phyloP scores from a whole-genome alignment of 2,113 vertebrate genomes.

The Oreochromis aureus region DNA sequence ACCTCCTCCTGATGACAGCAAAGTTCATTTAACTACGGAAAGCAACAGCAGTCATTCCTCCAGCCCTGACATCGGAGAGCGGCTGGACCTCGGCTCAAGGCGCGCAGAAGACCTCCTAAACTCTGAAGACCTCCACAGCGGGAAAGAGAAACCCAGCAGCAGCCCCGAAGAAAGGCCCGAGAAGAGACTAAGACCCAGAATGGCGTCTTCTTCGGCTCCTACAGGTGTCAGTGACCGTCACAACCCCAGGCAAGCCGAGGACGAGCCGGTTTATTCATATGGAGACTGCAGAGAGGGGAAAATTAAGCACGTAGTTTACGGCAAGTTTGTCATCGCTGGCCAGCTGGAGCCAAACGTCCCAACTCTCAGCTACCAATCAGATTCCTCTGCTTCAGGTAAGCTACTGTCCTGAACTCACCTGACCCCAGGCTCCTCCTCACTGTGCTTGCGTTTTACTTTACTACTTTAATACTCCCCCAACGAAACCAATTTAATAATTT shows the following conservation, averaged over 20 bases:
- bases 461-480: neutral
- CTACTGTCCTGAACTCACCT: neutral
- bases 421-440: neutral
- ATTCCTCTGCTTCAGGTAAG: constrained; percentile 19
- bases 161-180: neutral
- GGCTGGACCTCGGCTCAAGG: neutral
- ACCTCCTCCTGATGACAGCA: neutral
- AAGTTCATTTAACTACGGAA: neutral
- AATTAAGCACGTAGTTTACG: neutral
- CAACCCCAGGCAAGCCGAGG: neutral
- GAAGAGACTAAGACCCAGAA: neutral
- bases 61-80: neutral
- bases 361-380: neutral
- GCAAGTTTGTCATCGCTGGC: constrained; percentile 19
- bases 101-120: neutral
- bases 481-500: neutral
- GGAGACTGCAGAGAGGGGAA: neutral
- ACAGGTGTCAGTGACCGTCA: neutral
- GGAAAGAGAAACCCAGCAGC: neutral
- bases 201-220: neutral
- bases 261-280: neutral
- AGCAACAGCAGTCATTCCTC: neutral
- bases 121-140: accelerated
- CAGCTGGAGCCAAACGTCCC: neutral
- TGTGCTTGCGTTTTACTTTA: neutral